Percentiles rank a stretch among this genome's conserved stretches.
These are phyloP conservation scores for Pluvianellus socialis DNA, from an alignment of 2,113 vertebrate genomes.

Conservation along the genomic window DNA sequence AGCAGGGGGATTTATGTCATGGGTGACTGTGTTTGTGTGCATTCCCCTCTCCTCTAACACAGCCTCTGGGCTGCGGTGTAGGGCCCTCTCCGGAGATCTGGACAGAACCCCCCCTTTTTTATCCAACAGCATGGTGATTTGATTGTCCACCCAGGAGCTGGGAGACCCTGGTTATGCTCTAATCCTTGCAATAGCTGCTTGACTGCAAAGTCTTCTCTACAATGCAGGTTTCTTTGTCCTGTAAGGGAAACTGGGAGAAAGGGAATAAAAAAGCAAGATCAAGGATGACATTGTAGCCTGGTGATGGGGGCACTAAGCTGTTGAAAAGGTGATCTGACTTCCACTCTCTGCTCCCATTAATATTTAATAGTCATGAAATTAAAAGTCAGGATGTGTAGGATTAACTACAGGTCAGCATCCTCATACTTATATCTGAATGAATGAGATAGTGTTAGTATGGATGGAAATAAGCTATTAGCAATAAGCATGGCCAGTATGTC, in stretches of 20 bases:
- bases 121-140: background rate
- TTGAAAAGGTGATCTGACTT: slow-evolving; percentile 55
- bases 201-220: background rate
- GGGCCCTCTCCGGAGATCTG: background rate
- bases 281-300: slow-evolving; percentile 47
- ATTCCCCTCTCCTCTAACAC: background rate
- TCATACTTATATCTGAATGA: slow-evolving; percentile 17
- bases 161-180: background rate
- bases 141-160: background rate
- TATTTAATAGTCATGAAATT: slow-evolving; percentile 64
- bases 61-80: background rate
- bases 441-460: background rate
- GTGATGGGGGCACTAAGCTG: slow-evolving; percentile 36
- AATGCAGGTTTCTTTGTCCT: background rate
- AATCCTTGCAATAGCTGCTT: background rate
- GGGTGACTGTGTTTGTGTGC: background rate
- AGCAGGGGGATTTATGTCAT: background rate
- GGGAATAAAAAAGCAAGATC: slow-evolving; percentile 39
- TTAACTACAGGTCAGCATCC: slow-evolving; percentile 59
- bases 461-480: slow-evolving; percentile 38
- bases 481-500: background rate
- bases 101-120: background rate
- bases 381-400: slow-evolving; percentile 40
- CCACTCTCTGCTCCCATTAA: slow-evolving; percentile 40
- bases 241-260: slow-evolving; percentile 8